Conservation (phyloP, 2,888 invertebrate species). For the Acanthosepion lycidas region DNA sequence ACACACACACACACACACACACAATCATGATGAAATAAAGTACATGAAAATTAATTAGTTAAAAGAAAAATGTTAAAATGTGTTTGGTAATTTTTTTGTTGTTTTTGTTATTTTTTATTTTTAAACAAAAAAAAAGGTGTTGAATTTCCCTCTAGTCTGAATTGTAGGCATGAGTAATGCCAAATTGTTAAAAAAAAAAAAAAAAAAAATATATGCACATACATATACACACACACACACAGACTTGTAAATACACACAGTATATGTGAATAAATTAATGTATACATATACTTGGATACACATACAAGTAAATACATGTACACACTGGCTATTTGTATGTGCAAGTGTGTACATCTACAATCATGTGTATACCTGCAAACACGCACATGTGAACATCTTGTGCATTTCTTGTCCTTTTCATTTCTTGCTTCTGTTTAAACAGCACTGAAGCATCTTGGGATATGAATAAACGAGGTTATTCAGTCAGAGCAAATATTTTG, state of each 20-base stretch:
- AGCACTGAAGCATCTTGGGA: background rate
- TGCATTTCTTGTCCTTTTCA: background rate
- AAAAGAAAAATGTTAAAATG: background rate
- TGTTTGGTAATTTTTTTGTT: slow-evolving; percentile 4
- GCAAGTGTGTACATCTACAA: background rate
- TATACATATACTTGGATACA: background rate
- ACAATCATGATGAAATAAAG: background rate
- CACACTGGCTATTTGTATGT: background rate
- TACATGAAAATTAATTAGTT: background rate
- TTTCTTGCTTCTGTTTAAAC: background rate
- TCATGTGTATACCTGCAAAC: background rate
- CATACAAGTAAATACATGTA: background rate
- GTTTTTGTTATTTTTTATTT: slow-evolving; percentile 8
- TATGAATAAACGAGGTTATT: background rate
- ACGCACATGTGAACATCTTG: background rate
- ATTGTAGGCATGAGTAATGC: background rate
- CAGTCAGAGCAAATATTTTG: slow-evolving; percentile 38
- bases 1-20: background rate
- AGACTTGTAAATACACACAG: background rate
- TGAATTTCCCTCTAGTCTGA: slow-evolving; percentile 17
- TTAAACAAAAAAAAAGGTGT: background rate
- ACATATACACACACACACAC: background rate
- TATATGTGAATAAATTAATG: background rate
- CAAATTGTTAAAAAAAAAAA: background rate
- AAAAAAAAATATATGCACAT: background rate